A percentile compares a stretch with the other conserved stretches of the same genome.
Conservation (phyloP, 2,113 vertebrate genomes). For the Pogonocichla stellata region DNA sequence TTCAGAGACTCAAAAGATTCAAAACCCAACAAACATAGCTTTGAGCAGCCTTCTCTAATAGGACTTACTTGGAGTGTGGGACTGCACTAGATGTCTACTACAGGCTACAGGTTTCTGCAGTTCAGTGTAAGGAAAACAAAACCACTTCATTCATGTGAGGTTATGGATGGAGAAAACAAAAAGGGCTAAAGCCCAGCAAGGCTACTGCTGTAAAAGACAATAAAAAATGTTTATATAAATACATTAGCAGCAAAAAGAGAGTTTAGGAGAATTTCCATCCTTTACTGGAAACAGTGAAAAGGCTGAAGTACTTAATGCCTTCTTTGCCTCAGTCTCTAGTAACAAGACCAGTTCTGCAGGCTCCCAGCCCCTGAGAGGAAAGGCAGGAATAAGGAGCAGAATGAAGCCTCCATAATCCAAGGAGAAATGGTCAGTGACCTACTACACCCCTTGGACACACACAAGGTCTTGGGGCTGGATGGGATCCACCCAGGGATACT, state of each 20-base stretch:
- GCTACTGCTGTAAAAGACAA: background rate
- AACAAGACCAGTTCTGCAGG: background rate
- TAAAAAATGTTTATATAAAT: background rate
- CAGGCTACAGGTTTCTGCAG: background rate
- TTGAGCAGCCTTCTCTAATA: background rate
- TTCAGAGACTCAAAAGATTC: background rate
- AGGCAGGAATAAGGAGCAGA: background rate
- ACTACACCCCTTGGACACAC: background rate
- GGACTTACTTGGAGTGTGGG: background rate
- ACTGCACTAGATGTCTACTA: background rate
- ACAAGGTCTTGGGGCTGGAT: accelerated
- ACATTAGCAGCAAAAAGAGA: background rate
- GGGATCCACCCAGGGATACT: background rate
- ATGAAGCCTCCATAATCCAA: background rate
- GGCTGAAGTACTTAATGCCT: background rate
- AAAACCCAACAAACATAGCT: background rate
- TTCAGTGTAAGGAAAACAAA: background rate
- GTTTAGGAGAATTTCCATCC: background rate
- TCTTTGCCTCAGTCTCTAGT: background rate
- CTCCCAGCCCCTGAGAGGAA: background rate
- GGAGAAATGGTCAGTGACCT: background rate
- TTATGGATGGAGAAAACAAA: background rate
- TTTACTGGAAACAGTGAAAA: background rate
- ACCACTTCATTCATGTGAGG: background rate
- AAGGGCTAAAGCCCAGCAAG: background rate